A percentile compares a stretch with the other conserved stretches of the same genome.
Evolutionary conservation across 2,888 invertebrate genomes (phyloP).

Genomic region (Lasioglossum leucozonium): DNA sequence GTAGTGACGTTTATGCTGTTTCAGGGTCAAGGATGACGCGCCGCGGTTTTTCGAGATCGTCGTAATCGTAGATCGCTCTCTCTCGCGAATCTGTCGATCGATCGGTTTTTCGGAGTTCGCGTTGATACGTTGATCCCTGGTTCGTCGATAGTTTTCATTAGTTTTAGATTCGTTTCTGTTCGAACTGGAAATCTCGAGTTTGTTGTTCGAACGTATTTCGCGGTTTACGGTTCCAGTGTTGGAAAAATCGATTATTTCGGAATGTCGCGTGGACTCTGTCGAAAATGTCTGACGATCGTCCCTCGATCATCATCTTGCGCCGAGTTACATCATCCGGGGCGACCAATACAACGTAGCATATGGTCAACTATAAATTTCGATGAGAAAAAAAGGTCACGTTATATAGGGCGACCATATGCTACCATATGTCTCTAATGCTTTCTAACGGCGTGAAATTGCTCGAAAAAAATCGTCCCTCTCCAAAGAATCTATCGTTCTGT

Average conservation of each 20-base stretch:
- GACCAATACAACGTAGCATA: constrained; percentile 58
- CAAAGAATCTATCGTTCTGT: background rate
- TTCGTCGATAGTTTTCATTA: background rate
- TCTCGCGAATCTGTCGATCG: background rate
- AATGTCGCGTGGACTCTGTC: background rate
- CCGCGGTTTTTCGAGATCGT: constrained; percentile 6
- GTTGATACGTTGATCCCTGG: background rate
- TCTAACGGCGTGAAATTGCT: constrained; percentile 9
- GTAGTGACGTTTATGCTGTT: constrained; percentile 30
- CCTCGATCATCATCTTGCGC: constrained; percentile 20
- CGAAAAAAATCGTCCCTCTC: background rate
- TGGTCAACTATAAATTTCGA: constrained; percentile 65
- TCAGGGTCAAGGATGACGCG: constrained; percentile 30
- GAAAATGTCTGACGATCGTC: background rate
- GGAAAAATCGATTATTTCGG: background rate
- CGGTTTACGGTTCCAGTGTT: background rate
- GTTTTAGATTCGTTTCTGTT: background rate
- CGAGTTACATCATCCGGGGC: constrained; percentile 36
- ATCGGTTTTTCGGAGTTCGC: background rate
- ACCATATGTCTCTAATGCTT: constrained; percentile 22
- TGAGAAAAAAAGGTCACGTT: constrained; percentile 34
- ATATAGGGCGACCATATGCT: constrained; percentile 61
- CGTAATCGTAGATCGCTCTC: background rate
- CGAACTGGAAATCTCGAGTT: background rate
- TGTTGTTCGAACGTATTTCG: background rate